Evolutionary conservation across 2,113 vertebrate species (phyloP), one percentile per base, ranked within the genome.

Genomic region (Xenopus borealis): DNA sequence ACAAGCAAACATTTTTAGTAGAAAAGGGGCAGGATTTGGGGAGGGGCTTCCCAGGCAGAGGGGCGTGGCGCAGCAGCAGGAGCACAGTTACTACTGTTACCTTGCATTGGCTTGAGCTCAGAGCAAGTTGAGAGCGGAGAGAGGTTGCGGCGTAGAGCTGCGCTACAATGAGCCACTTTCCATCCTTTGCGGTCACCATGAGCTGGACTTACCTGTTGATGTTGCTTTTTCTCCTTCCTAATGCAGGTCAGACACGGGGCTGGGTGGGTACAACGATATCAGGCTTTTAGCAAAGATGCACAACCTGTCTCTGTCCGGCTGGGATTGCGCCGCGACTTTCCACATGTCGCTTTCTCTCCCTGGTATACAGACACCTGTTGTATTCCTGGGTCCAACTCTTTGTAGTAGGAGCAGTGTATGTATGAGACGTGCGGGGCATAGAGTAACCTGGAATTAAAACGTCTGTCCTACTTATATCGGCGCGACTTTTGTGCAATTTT

Each of bases 161-260:
- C 8, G 6, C 12, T 23, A 14, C 6, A 9, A 9, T 57, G 18
- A 4, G 55, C n/a, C 66, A 23, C 23, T 18, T 57, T 12, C 73
- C 40, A 23, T 62, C 23, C 66, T 12, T 12, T 47, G 45, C 65
- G 20, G 23, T 17, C 20, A 69, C 11, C 17, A 76, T 76, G 73
- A 66, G 46, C 46, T 69, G 73, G 73, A 59, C 50, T 53, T 69
- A 20, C 9, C 6, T 76, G 2, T 63, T 46, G n/a, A 7, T 69
- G 45, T 27, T 76, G 58, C 58, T 76, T 17, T 47, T 76, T 4
- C 17, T 67, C 61, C 64, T 67, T 27, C 13, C 40, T 19, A 3
- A 66, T 17, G 66, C 65, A 69, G 72, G 72, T 69, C 45, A 62
- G 72, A 55, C 33, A 1, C 55, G 52, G 30, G 7, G 17, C 17